A percentile compares a stretch with the other conserved stretches of the same genome.
Evolutionary conservation across 1,140 invertebrate genomes (phyloP).

Genomic region (Nymphalis io): DNA sequence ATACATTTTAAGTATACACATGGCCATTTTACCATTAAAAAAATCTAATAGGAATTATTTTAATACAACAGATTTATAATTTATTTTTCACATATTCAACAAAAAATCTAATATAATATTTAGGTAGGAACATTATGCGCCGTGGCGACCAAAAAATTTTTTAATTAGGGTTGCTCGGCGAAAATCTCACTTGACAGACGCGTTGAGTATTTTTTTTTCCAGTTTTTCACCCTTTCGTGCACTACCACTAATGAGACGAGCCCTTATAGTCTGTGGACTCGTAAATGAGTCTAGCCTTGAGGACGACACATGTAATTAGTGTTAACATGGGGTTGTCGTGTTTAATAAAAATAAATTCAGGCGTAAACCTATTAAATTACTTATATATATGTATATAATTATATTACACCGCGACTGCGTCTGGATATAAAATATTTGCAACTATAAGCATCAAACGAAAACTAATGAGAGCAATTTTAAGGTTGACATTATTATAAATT

Average conservation of each 20-base stretch:
- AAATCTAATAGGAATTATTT: constrained; percentile 7
- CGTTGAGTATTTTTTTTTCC: constrained; percentile 35
- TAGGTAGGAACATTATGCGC: constrained; percentile 23
- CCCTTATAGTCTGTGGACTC: constrained; percentile 55
- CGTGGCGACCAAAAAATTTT: constrained; percentile 50
- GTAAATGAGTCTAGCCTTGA: constrained; percentile 39
- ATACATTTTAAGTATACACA: too few relatives aligned
- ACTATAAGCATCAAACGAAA: too few relatives aligned
- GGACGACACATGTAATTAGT: constrained; percentile 48
- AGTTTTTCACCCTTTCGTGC: constrained; percentile 46
- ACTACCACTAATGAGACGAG: constrained; percentile 65
- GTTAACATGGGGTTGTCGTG: constrained; percentile 26
- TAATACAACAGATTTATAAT: not conserved
- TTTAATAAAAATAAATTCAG: constrained; percentile 30
- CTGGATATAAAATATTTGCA: not conserved
- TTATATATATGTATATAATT: not conserved
- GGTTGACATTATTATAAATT: too few relatives aligned
- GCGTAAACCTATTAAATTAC: not conserved
- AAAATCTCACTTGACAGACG: constrained; percentile 45
- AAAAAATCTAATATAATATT: constrained; percentile 21
- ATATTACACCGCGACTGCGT: not conserved
- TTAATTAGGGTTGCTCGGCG: constrained; percentile 56
- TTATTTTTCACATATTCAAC: constrained; percentile 1
- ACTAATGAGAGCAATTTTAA: too few relatives aligned
- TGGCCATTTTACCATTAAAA: too few relatives aligned